Base-by-base conservation (phyloP, 1,140 invertebrate genomes). In the Macrosteles quadrilineatus region DNA sequence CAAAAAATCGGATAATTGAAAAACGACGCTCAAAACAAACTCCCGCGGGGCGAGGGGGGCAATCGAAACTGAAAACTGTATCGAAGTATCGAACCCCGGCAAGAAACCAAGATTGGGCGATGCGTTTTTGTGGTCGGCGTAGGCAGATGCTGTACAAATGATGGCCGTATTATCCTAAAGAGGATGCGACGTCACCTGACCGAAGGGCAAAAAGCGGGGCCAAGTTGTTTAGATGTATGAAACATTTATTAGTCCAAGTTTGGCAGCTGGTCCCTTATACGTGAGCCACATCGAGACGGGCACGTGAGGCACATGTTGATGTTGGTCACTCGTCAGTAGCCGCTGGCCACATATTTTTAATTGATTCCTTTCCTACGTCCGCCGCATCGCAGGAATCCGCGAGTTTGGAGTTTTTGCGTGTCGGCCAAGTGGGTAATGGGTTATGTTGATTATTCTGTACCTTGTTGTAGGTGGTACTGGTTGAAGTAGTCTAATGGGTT, bases 161-260 rank as follows among this genome's bases (percentile, higher is more conserved):
- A 59, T 30, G 55, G 27, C 21, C 14, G 62, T 36, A 66, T 66
- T 66, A 66, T 66, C 63, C 63, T 66, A 66, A 66, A 66, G 63
- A 45, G 36, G 32, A 59, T 27, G 55, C 21, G n/a, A 66, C 63
- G 63, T 66, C 63, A 66, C 32, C 63, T 66, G 63, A 30, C n/a
- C 14, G 47, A 4, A 25, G 12, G 55, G 21, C 9, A 14, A 59
- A 59, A 59, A 59, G 23, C 23, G 27, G 36, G 62, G 63, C 63
- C 63, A 66, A 59, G 47, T 50, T 50, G 47, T 50, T 50, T 50
- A 50, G 55, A 30, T 32, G 40, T 63, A 71, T 71, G 69, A 71
- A 71, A 71, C 69, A 71, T 71, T 71, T 71, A 71, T 71, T 71
- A 71, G 69, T 66, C 63, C 63, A 43, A 64, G 62, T 32, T 63